phyloP scores from a whole-genome alignment of 1,140 invertebrate species.

The Leptopilina boulardi region DNA sequence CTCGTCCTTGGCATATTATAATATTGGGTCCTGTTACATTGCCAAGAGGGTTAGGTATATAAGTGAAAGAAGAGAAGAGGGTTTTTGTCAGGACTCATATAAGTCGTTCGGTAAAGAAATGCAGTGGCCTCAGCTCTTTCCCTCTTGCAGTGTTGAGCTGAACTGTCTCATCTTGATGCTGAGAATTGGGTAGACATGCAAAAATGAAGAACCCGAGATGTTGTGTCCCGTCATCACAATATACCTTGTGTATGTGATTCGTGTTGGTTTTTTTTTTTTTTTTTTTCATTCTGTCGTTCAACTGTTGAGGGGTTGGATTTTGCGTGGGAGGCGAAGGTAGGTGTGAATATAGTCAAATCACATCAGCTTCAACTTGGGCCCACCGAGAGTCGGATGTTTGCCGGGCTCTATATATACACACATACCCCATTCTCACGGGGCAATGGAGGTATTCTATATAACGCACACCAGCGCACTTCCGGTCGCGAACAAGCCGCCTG shows the following conservation, averaged over 20 bases:
- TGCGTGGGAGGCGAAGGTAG: slow-evolving; percentile 42
- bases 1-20: too few relatives aligned
- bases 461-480: slow-evolving; percentile 30
- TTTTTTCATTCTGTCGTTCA: background rate
- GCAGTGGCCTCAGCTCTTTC: background rate
- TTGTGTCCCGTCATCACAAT: slow-evolving; percentile 29
- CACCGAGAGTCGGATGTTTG: slow-evolving; percentile 14
- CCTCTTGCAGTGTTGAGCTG: background rate
- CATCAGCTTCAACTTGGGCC: slow-evolving; percentile 48
- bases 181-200: slow-evolving; percentile 26
- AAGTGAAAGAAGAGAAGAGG: slow-evolving; percentile 8
- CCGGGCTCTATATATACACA: background rate
- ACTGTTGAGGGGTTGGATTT: background rate
- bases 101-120: background rate
- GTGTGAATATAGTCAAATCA: slow-evolving; percentile 56
- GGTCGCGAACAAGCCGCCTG: slow-evolving; percentile 29
- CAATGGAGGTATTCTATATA: slow-evolving; percentile 1
- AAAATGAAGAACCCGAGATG: slow-evolving; percentile 25
- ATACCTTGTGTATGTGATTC: background rate
- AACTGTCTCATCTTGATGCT: background rate
- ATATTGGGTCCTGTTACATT: background rate
- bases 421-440: slow-evolving; percentile 23
- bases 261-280: background rate
- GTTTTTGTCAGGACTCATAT: background rate
- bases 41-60: slow-evolving; percentile 1